These are phyloP conservation scores for Calliphora vicina DNA, from an alignment of 1,140 invertebrate species.

Conservation along the genomic window DNA sequence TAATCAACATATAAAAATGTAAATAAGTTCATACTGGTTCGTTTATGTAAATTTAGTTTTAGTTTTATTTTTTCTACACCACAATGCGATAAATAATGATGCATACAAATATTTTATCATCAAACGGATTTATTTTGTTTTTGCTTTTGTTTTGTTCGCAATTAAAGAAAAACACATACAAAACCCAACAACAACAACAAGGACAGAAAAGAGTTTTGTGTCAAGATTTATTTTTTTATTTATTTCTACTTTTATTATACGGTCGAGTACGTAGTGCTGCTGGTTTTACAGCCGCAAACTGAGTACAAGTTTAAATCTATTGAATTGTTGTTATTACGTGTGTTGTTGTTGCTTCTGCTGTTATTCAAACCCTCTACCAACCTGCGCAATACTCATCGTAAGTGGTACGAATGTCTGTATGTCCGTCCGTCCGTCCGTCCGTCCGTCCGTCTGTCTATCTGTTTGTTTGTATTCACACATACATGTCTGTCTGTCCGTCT, in stretches of 20 bases:
- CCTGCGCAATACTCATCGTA: slow-evolving; percentile 10
- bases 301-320: too few species aligned
- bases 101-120: background rate
- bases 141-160: too few species aligned
- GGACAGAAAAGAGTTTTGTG: too few species aligned
- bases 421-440: background rate
- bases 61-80: background rate
- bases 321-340: background rate
- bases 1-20: too few species aligned
- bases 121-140: too few species aligned
- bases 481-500: background rate
- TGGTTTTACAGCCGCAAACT: too few species aligned
- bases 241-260: too few species aligned
- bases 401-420: background rate
- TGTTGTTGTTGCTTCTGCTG: background rate
- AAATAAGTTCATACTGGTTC: too few species aligned
- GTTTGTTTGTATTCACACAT: background rate
- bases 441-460: background rate
- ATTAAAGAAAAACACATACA: too few species aligned
- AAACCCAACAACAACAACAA: too few species aligned
- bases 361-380: slow-evolving; percentile 20
- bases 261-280: too few species aligned
- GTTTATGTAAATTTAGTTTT: background rate
- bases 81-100: background rate
- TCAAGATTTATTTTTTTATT: too few species aligned